Evolutionary conservation across 1,140 invertebrate genomes (phyloP), one percentile per base, ranked within the genome.

Genomic region (Prorops nasuta): DNA sequence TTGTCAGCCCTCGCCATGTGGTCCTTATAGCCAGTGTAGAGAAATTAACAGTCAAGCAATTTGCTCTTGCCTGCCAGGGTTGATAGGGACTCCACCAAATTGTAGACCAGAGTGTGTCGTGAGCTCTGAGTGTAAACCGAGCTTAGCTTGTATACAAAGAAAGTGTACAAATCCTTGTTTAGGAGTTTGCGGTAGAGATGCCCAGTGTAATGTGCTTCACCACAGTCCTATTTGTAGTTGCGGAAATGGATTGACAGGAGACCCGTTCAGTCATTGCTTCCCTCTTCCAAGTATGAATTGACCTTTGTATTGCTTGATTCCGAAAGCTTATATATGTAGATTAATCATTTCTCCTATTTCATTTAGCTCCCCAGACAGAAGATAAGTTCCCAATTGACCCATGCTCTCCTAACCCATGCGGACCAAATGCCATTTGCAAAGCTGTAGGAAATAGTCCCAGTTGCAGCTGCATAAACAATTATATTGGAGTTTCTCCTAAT

Each of bases 101-200:
- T 91, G 90, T 63, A 78, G 86, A 52, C 84, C 88, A 16, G 86
- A 90, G 68, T 91, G 88, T 72, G 80, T 87, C 38, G 81, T 87
- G 3, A 90, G 86, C 67, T 84, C 85, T 9, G 88, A 92, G 72
- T 87, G 89, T 75, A 73, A 83, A 35, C 68, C 79, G 9, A 83
- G 82, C 49, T 81, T 84, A 63, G 86, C 87, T 1, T 92, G 89
- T 65, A 79, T 89, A 15, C 86, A 88, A 69, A 82, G 89, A 61
- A 89, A 88, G 76, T 92, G 90, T 65, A 77, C 81, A 24, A 84
- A 92, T 66, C 89, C 89, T n/a, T 92, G 90, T 53, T 80, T 82
- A 10, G 87, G 87, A 45, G 82, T 84, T 10, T 94, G 91, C 71
- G 90, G 90, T 7, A 70, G 82, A 8, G 83, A 85, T 62, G 84